Conservation (phyloP, 2,888 invertebrate species). For the Adelognathus sp. region DNA sequence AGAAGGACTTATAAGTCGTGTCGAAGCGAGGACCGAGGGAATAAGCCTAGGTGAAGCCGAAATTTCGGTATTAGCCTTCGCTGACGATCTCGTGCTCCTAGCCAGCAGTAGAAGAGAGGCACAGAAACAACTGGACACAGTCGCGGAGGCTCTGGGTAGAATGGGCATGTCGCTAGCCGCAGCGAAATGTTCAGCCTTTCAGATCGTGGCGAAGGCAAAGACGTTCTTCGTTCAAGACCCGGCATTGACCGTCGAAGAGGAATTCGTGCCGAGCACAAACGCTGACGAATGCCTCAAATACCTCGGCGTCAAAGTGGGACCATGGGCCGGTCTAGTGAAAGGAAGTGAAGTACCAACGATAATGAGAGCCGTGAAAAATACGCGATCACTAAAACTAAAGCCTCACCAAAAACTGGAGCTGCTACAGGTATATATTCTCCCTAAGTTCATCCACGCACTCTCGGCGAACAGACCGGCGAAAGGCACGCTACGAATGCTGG, state of each 20-base stretch:
- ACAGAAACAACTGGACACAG: not conserved
- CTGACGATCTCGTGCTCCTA: constrained; percentile 57
- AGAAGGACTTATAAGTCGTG: constrained; percentile 13
- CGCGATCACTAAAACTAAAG: constrained; percentile 14
- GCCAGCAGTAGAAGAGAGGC: not conserved
- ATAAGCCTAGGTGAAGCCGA: not conserved
- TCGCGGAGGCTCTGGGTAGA: rapidly evolving
- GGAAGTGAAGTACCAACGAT: constrained; percentile 11
- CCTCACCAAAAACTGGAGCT: constrained; percentile 31
- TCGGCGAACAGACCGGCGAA: not conserved
- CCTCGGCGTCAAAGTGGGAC: not conserved
- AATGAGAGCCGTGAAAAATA: not conserved
- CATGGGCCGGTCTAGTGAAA: constrained; percentile 28
- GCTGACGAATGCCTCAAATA: not conserved
- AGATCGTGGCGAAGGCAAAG: not conserved
- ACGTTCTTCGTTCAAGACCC: constrained; percentile 46
- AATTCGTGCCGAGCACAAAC: not conserved
- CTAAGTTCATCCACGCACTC: constrained; percentile 23
- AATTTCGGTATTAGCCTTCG: constrained; percentile 44
- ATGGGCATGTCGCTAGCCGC: constrained; percentile 54
- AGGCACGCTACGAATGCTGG: not conserved
- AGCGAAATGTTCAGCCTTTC: constrained; percentile 38
- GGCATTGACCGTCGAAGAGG: not conserved
- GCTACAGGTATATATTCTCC: constrained; percentile 11
- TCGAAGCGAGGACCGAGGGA: constrained; percentile 34